Evolutionary conservation across 2,113 vertebrate genomes (phyloP).

Genomic region (Romanogobio albipinnatus): DNA sequence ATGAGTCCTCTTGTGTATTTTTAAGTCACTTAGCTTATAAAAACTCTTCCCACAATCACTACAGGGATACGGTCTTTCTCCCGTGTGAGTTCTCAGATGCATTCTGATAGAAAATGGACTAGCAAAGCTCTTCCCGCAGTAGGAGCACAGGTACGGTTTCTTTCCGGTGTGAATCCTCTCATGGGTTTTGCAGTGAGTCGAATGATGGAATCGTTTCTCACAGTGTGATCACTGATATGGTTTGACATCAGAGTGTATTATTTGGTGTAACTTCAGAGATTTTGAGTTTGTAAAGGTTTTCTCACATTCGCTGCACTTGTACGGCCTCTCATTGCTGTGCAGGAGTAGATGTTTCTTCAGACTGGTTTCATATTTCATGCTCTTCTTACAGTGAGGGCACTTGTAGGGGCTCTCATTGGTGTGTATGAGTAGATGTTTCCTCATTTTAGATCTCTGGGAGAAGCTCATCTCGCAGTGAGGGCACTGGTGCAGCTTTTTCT

Average conservation of each 20-base stretch:
- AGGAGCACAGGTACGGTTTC: conserved; percentile 27
- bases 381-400: conserved; percentile 37
- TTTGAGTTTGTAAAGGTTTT: conserved; percentile 21
- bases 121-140: conserved; percentile 42
- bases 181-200: too few species aligned
- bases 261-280: background rate
- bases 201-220: background rate
- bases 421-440: background rate
- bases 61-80: conserved; percentile 40
- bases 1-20: conserved; percentile 41
- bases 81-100: conserved; percentile 26
- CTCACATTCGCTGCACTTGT: conserved; percentile 13
- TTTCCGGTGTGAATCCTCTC: conserved; percentile 9
- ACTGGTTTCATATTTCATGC: background rate
- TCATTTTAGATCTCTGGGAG: background rate
- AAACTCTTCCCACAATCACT: conserved; percentile 46
- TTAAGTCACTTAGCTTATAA: background rate
- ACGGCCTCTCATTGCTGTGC: conserved; percentile 42
- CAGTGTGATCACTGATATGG: background rate
- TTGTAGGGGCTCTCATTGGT: conserved; percentile 22
- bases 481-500: background rate
- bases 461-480: conserved; percentile 44
- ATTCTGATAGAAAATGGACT: background rate
- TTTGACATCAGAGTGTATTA: background rate
- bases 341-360: background rate